These are phyloP conservation scores for Cyrtodaria siliqua DNA, from an alignment of 2,888 invertebrate genomes.

Conservation along the genomic window DNA sequence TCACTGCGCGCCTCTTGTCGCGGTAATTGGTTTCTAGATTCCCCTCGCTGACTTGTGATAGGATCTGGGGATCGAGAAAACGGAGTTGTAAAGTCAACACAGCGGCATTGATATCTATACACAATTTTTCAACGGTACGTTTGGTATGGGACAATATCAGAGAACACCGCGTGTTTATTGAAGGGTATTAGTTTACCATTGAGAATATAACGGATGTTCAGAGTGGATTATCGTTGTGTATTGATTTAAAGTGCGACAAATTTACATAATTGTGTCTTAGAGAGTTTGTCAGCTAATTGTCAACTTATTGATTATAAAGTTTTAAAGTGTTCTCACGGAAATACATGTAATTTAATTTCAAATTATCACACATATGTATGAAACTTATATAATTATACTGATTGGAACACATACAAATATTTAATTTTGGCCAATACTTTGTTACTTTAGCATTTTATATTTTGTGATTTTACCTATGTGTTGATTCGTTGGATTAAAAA, in stretches of 20 bases:
- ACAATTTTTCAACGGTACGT: constrained; percentile 31
- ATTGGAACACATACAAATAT: no score
- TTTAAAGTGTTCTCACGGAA: no score
- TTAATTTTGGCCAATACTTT: no score
- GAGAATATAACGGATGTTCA: constrained; percentile 1
- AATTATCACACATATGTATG: no score
- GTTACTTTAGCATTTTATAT: no score
- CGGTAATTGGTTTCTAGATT: constrained; percentile 18
- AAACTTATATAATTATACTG: no score
- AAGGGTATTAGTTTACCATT: neutral
- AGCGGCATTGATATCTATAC: constrained; percentile 7
- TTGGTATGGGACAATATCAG: constrained; percentile 12
- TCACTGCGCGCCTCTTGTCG: constrained; percentile 11
- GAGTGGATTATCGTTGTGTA: constrained; percentile 20
- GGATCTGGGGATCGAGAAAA: constrained; percentile 34
- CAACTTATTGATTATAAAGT: no score
- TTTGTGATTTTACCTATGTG: no score
- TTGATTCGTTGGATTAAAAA: no score
- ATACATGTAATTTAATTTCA: no score
- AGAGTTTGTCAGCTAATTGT: no score
- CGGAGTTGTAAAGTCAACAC: constrained; percentile 24
- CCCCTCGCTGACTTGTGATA: constrained; percentile 31
- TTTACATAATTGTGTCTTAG: constrained; percentile 8
- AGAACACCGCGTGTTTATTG: constrained; percentile 8
- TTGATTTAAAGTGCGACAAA: constrained; percentile 13